A percentile compares a stretch with the other conserved stretches of the same genome.
These are phyloP conservation scores for Molorchus minor DNA, from an alignment of 2,888 invertebrate genomes.

Conservation along the genomic window DNA sequence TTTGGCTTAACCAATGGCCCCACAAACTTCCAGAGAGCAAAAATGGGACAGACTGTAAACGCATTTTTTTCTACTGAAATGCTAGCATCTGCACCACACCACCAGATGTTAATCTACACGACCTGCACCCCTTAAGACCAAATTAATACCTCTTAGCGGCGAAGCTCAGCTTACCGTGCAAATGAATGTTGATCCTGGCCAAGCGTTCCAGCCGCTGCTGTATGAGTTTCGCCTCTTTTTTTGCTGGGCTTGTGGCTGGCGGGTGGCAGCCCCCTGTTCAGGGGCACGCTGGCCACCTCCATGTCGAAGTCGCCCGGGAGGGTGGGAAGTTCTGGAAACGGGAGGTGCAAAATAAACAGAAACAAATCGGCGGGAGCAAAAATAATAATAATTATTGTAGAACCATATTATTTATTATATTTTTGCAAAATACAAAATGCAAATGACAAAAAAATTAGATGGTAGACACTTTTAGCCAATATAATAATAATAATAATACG, in stretches of 20 bases:
- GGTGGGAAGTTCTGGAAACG: slow-evolving; percentile 67
- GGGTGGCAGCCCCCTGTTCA: slow-evolving; percentile 65
- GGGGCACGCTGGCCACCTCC: slow-evolving; percentile 62
- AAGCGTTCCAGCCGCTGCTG: slow-evolving; percentile 79
- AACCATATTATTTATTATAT: neutral
- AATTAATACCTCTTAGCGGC: too few species aligned
- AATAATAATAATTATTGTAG: slow-evolving; percentile 27
- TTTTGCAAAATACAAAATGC: too few species aligned
- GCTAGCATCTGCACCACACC: too few species aligned
- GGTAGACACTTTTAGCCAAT: neutral
- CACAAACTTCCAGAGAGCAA: too few species aligned
- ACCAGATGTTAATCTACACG: too few species aligned
- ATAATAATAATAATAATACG: neutral
- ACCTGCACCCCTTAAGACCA: too few species aligned
- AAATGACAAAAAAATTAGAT: neutral
- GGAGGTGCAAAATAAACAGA: slow-evolving; percentile 49
- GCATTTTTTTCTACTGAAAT: too few species aligned
- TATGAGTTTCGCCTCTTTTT: slow-evolving; percentile 74
- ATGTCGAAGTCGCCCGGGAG: slow-evolving; percentile 66
- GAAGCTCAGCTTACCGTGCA: slow-evolving; percentile 81
- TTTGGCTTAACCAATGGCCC: too few species aligned
- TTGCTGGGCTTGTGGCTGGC: slow-evolving; percentile 65
- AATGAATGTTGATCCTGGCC: slow-evolving; percentile 82
- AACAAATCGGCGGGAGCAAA: slow-evolving; percentile 48
- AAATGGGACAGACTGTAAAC: too few species aligned